Evolutionary conservation across 1,140 invertebrate species (phyloP).

Genomic region (Akabosia matsudoensis): DNA sequence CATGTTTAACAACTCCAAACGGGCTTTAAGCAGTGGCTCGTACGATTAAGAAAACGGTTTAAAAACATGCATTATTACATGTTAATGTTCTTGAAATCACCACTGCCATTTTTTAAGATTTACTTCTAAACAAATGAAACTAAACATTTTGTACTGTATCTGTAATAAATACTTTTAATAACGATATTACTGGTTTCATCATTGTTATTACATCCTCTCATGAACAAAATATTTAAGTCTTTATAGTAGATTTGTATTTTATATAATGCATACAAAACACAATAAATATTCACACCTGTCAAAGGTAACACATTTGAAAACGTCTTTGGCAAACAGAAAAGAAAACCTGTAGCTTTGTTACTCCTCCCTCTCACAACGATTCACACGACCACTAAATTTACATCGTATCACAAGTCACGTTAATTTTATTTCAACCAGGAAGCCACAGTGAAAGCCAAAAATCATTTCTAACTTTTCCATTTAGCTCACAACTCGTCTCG

Average conservation of each 20-base stretch:
- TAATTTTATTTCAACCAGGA: background rate
- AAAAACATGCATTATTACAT: too few species aligned
- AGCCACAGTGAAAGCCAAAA: background rate
- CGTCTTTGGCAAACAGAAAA: background rate
- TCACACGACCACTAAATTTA: background rate
- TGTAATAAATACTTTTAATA: background rate
- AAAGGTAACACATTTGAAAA: background rate
- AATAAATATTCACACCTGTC: background rate
- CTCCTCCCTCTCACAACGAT: too few species aligned
- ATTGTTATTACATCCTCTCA: background rate
- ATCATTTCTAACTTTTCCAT: background rate
- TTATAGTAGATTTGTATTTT: background rate
- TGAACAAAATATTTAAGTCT: background rate
- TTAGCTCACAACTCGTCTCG: background rate
- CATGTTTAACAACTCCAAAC: slow-evolving; percentile 23
- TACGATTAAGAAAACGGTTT: background rate
- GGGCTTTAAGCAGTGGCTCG: background rate
- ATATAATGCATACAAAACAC: background rate
- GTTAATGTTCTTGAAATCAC: background rate
- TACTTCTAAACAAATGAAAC: background rate
- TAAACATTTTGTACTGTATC: background rate
- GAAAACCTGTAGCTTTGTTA: background rate
- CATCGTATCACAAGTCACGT: background rate
- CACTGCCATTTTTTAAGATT: background rate
- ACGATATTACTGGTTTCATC: too few species aligned